Conservation (phyloP, 2,113 vertebrate species). For the Galbula dea region DNA sequence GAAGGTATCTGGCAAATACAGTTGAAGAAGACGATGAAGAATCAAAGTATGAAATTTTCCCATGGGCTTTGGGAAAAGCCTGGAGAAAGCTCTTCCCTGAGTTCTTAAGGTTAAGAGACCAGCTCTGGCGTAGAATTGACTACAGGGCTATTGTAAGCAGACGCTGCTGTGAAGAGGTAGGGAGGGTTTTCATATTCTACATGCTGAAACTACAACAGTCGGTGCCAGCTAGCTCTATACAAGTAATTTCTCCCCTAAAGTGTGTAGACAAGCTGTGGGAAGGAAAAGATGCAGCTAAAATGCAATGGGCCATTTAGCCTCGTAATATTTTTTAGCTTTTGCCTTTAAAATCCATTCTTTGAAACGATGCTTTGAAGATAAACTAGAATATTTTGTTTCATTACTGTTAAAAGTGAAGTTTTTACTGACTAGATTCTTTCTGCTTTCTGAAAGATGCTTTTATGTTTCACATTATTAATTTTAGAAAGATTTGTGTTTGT, state of each 20-base stretch:
- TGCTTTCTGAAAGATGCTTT: neutral
- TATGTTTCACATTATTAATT: neutral
- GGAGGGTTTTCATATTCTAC: neutral
- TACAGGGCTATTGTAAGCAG: constrained; percentile 93
- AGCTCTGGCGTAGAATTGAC: constrained; percentile 89
- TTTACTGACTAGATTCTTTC: neutral
- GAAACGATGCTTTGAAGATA: neutral
- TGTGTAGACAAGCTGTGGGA: neutral
- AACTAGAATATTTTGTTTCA: neutral
- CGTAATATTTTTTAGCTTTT: neutral
- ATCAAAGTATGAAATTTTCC: constrained; percentile 93
- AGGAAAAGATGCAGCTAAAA: neutral
- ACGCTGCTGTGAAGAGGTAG: constrained; percentile 95
- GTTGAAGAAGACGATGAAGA: constrained; percentile 97
- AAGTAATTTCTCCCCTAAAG: neutral
- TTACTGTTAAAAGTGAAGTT: neutral
- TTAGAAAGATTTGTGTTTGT: neutral
- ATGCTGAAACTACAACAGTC: neutral
- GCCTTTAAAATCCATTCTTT: neutral
- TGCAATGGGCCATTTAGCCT: neutral
- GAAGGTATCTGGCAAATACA: constrained; percentile 95
- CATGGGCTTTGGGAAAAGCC: constrained; percentile 91
- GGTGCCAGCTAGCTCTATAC: neutral
- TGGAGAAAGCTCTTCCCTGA: constrained; percentile 87
- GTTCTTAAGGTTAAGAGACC: constrained; percentile 88